Evolutionary conservation across 2,113 vertebrate genomes (phyloP), one percentile per base, ranked within the genome.

Genomic region (Chionis minor): DNA sequence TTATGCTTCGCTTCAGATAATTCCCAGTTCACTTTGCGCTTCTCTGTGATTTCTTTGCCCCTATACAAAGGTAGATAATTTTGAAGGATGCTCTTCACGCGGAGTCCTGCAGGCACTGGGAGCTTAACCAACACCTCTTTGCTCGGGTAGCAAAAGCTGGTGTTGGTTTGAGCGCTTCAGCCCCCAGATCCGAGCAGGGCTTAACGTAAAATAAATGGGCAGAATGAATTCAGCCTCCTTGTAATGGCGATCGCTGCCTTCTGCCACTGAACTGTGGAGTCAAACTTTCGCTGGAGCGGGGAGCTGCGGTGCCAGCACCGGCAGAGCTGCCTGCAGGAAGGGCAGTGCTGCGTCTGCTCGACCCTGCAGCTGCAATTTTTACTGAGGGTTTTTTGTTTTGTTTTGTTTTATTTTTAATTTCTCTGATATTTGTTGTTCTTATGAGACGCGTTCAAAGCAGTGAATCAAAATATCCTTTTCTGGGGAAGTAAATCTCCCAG

Each of bases 401-500:
- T 44, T 44, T 44, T 44, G 44, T 44, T 40, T 55, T 84, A 30
- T 83, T 93, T 95, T 86, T 84, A 86, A 67, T 97, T 96, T 97
- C 80, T 80, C 38, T 61, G 51, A 51, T 96, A 87, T 88, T 96
- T 95, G 80, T 91, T 96, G 47, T 73, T 92, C 88, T 94, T 93
- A 21, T 28, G 87, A 94, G 89, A 77, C 4, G 6, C 38, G 74
- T 75, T 86, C 90, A 93, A 90, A 90, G 85, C 91, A 91, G 47
- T 0, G 0, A 96, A 96, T 82, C 75, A 77, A 95, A 97, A 92
- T 77, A 73, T 55, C 90, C 69, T 97, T 89, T 93, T 73, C 95
- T 72, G 58, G 69, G 67, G 81, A 85, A 95, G 55, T 88, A 97
- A 96, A 96, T 97, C 93, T 96, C 90, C 77, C 54, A 67, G 58